Conservation (phyloP, 2,888 invertebrate genomes). For the Heliothis peltigera region DNA sequence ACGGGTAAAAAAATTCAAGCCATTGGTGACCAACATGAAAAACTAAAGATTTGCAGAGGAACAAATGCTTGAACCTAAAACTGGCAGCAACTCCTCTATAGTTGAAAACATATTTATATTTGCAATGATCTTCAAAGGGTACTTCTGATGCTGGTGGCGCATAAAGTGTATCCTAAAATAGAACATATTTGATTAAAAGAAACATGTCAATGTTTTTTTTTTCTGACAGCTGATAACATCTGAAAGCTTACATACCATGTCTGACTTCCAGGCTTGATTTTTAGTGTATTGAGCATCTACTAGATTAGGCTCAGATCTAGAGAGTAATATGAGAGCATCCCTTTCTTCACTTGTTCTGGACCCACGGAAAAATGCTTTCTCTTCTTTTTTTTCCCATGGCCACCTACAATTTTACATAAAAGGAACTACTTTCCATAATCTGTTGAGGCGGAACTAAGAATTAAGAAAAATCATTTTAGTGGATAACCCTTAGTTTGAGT, state of each 20-base stretch:
- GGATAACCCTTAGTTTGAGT: no score
- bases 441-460: not conserved
- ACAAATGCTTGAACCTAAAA: conserved; percentile 98
- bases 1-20: conserved; percentile 98
- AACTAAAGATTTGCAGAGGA: conserved; percentile 97
- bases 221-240: no score
- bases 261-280: conserved; percentile 99
- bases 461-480: not conserved
- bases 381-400: conserved; percentile 94
- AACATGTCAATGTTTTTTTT: not conserved
- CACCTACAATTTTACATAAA: conserved; percentile 70
- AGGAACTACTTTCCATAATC: not conserved
- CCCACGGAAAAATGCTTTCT: conserved; percentile 96
- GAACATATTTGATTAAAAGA: conserved; percentile 1
- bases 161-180: conserved; percentile 94
- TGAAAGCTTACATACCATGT: conserved; percentile 89
- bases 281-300: conserved; percentile 98
- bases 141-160: conserved; percentile 96
- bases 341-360: conserved; percentile 98
- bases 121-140: conserved; percentile 97
- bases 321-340: conserved; percentile 96
- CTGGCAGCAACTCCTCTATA: conserved; percentile 99
- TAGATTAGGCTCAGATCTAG: conserved; percentile 92
- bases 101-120: conserved; percentile 98
- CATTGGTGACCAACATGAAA: conserved; percentile 98